phyloP scores from a whole-genome alignment of 2,888 invertebrate genomes.

The Neoitamus cyanurus region DNA sequence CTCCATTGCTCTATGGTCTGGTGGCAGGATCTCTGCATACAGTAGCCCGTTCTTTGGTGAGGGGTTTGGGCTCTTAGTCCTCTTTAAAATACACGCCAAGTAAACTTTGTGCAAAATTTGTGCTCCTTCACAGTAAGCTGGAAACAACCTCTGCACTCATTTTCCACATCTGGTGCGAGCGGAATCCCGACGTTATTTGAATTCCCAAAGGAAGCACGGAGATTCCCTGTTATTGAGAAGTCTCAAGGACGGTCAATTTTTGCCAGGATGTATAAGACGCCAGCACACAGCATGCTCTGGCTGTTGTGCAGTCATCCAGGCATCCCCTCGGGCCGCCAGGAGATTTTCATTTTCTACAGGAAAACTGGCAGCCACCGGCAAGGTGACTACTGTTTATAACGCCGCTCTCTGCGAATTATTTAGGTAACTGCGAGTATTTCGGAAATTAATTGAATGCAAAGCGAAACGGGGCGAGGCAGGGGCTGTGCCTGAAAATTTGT shows the following conservation, averaged over 20 bases:
- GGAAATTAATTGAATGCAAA: slow-evolving; percentile 22
- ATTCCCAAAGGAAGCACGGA: background rate
- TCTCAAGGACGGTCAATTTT: slow-evolving; percentile 18
- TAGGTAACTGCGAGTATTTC: background rate
- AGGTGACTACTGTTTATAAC: background rate
- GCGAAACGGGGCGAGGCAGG: background rate
- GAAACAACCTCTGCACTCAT: slow-evolving; percentile 19
- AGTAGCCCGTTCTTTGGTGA: background rate
- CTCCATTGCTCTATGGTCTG: background rate
- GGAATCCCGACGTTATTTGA: slow-evolving; percentile 12
- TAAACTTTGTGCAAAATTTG: slow-evolving; percentile 10
- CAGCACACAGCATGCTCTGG: background rate
- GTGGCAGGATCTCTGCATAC: background rate
- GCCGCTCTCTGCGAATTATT: background rate
- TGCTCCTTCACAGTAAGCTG: background rate
- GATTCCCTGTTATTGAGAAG: background rate
- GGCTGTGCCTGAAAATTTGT: background rate
- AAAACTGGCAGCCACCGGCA: background rate
- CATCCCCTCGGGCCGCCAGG: background rate
- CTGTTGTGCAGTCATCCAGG: background rate
- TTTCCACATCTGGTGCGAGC: slow-evolving; percentile 19
- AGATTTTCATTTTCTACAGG: background rate
- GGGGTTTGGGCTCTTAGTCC: background rate
- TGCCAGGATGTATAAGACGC: background rate
- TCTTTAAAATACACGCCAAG: background rate